Evolutionary conservation across 2,113 vertebrate genomes (phyloP), one percentile per base, ranked within the genome.

Genomic region (Acrocephalus kingi): DNA sequence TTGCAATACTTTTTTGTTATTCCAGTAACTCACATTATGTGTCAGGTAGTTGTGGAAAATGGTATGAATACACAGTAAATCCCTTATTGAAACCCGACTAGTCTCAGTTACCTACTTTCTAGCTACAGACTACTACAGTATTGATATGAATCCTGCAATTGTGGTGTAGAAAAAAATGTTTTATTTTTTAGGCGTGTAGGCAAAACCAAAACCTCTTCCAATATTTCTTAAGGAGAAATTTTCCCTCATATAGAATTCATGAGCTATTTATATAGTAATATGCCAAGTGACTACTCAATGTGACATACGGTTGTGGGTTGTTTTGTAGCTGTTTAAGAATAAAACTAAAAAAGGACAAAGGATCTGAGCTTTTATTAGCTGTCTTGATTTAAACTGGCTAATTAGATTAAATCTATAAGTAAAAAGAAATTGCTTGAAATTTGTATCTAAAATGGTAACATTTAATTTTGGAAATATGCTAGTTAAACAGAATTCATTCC

Each of bases 261-360:
- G 21, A 93, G 33, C 54, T 91, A 93, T 85, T 92, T 94, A 90
- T 90, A 77, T 8, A 86, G 55, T 49, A 81, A 86, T 80, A 93
- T 48, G 56, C 45, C 45, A 31, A 90, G 58, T 75, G 93, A 96
- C 83, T 90, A 20, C 58, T 93, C 87, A 95, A 81, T 81, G 68
- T 64, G 59, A 90, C 78, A 77, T 73, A 86, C 0, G 2, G 68
- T 67, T 91, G 62, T 63, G 62, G 61, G 80, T 43, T 93, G 83
- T 76, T 92, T 80, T 88, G 64, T 80, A 85, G 80, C 46, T 74
- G 58, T 49, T 88, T 63, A 87, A 81, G 85, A 88, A 52, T 45
- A 89, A 89, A 92, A 87, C 17, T 84, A 83, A 74, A 83, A 80
- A 88, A 95, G 83, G 75, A 86, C 88, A 87, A 95, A 84, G 61